Conservation (phyloP, 2,113 vertebrate genomes). For the Peucedramus taeniatus region DNA sequence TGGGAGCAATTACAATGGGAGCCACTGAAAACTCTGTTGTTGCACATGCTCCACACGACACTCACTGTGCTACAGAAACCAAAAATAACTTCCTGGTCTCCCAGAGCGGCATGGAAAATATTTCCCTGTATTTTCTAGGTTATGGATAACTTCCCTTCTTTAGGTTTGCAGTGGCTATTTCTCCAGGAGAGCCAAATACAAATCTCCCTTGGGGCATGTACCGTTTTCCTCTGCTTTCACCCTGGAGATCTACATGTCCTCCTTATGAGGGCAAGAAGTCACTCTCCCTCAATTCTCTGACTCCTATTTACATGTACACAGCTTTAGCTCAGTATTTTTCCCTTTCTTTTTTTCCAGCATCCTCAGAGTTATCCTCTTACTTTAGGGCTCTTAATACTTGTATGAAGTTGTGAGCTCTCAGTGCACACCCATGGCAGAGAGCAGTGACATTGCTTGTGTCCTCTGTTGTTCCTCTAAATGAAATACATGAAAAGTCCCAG, state of each 20-base stretch:
- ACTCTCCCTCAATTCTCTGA: neutral
- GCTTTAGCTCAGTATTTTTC: neutral
- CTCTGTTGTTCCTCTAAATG: neutral
- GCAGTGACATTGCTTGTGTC: neutral
- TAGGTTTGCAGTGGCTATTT: neutral
- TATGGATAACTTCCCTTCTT: constrained; percentile 48
- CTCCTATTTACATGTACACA: neutral
- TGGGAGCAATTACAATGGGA: constrained; percentile 56
- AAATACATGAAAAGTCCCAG: neutral
- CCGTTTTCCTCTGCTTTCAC: neutral
- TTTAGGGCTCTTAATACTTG: neutral
- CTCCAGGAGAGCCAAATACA: neutral
- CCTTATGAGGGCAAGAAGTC: neutral
- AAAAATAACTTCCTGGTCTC: constrained; percentile 65
- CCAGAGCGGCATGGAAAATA: constrained; percentile 29
- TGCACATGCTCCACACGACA: constrained; percentile 1
- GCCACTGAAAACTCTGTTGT: constrained; percentile 43
- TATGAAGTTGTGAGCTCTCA: neutral
- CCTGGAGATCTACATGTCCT: neutral
- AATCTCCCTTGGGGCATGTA: neutral
- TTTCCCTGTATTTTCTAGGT: constrained; percentile 44
- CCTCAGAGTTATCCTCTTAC: neutral
- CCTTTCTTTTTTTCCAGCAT: neutral
- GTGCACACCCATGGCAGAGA: neutral
- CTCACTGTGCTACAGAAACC: constrained; percentile 43